Percentiles rank a stretch among this genome's conserved stretches.
Evolutionary conservation across 2,888 invertebrate species (phyloP).

Genomic region (Ypsolopha scabrella): DNA sequence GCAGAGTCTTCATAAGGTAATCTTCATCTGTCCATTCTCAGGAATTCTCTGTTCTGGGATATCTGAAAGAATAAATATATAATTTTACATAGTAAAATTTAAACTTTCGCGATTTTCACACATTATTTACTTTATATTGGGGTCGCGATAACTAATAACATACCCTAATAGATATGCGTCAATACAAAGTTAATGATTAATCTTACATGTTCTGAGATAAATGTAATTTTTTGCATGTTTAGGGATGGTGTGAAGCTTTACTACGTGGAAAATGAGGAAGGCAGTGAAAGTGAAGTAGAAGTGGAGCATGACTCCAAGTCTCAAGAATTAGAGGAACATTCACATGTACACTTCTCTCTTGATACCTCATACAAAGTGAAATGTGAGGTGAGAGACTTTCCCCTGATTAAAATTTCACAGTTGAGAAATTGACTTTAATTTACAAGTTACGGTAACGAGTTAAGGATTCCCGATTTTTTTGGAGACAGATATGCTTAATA

Average conservation of each 20-base stretch:
- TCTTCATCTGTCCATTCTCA: slow-evolving; percentile 10
- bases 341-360: slow-evolving; percentile 62
- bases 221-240: slow-evolving; percentile 4
- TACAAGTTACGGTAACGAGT: too few relatives aligned
- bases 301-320: slow-evolving; percentile 33
- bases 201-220: neutral
- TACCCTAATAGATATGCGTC: too few relatives aligned
- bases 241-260: slow-evolving; percentile 50
- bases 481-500: too few relatives aligned
- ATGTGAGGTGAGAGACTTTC: slow-evolving; percentile 49
- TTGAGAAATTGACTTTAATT: too few relatives aligned
- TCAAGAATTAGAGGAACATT: slow-evolving; percentile 51
- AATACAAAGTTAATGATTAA: slow-evolving; percentile 1
- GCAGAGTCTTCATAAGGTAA: slow-evolving; percentile 77
- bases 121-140: too few relatives aligned
- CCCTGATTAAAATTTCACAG: too few relatives aligned
- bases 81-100: too few relatives aligned
- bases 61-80: slow-evolving; percentile 1
- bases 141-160: too few relatives aligned
- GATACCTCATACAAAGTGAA: slow-evolving; percentile 59
- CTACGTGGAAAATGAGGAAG: slow-evolving; percentile 42
- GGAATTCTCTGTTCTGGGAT: neutral
- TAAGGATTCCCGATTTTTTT: too few relatives aligned
- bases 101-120: too few relatives aligned
- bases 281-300: slow-evolving; percentile 54